Conservation (phyloP, 1,140 invertebrate species). For the Brachionus rotundiformis region DNA sequence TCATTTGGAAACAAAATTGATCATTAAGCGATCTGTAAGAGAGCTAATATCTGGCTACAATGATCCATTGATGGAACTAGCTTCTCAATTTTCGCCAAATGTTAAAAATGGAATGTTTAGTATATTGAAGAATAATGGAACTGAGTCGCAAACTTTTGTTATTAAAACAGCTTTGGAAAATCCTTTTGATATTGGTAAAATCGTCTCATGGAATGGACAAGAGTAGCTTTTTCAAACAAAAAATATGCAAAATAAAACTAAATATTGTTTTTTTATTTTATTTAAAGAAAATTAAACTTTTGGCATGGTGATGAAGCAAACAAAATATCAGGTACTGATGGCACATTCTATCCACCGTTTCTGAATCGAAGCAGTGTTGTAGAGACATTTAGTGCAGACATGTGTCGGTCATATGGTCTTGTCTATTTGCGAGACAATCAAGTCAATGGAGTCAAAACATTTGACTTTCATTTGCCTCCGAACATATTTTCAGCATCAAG, state of each 20-base stretch:
- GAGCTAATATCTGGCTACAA: constrained; percentile 43
- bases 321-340: constrained; percentile 27
- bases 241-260: no score
- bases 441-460: not conserved
- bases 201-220: constrained; percentile 26
- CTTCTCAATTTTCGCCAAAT: not conserved
- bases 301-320: constrained; percentile 28
- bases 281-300: constrained; percentile 11
- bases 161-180: not conserved
- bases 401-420: constrained; percentile 40
- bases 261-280: no score
- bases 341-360: constrained; percentile 41
- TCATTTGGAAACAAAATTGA: constrained; percentile 24
- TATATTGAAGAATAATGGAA: constrained; percentile 45
- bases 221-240: not conserved
- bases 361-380: not conserved
- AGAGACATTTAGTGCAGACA: constrained; percentile 7
- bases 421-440: not conserved
- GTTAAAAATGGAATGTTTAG: constrained; percentile 35
- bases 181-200: constrained; percentile 5
- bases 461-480: constrained; percentile 39
- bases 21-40: not conserved
- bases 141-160: constrained; percentile 30
- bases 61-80: constrained; percentile 39
- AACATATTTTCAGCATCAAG: not conserved